These are phyloP conservation scores for Drosophila multiciliata DNA, from an alignment of 2,888 invertebrate species.

Conservation along the genomic window DNA sequence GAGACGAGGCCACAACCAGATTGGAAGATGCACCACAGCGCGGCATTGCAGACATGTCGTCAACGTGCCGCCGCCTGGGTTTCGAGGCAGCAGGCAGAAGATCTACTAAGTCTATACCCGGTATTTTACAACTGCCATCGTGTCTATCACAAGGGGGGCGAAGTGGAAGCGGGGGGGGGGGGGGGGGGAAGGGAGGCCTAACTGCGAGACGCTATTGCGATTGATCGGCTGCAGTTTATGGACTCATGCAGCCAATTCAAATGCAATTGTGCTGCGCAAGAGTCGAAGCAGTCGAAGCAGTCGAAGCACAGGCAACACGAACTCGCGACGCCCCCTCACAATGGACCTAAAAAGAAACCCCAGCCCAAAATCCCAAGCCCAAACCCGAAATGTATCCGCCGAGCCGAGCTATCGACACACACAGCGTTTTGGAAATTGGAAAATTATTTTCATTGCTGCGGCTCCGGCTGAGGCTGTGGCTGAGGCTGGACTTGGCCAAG, in stretches of 20 bases:
- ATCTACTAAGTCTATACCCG: conserved; percentile 76
- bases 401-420: conserved; percentile 62
- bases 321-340: conserved; percentile 72
- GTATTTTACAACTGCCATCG: conserved; percentile 81
- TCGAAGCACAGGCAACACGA: conserved; percentile 59
- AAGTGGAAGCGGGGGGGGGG: neutral
- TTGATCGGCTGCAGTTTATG: conserved; percentile 83
- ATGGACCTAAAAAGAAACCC: conserved; percentile 30
- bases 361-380: conserved; percentile 26
- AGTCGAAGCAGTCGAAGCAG: conserved; percentile 25
- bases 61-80: conserved; percentile 65
- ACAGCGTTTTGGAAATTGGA: conserved; percentile 78
- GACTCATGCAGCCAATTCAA: conserved; percentile 82
- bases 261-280: conserved; percentile 78
- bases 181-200: neutral
- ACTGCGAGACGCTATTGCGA: conserved; percentile 55
- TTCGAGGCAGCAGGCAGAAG: conserved; percentile 51
- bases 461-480: neutral
- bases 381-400: conserved; percentile 7
- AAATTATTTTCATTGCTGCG: conserved; percentile 76
- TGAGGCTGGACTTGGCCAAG: conserved; percentile 47
- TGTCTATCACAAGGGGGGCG: conserved; percentile 72
- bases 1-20: conserved; percentile 48
- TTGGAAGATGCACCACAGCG: conserved; percentile 61
- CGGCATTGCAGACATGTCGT: conserved; percentile 76